phyloP scores from a whole-genome alignment of 2,888 invertebrate species.

The Ophioninae sp. region DNA sequence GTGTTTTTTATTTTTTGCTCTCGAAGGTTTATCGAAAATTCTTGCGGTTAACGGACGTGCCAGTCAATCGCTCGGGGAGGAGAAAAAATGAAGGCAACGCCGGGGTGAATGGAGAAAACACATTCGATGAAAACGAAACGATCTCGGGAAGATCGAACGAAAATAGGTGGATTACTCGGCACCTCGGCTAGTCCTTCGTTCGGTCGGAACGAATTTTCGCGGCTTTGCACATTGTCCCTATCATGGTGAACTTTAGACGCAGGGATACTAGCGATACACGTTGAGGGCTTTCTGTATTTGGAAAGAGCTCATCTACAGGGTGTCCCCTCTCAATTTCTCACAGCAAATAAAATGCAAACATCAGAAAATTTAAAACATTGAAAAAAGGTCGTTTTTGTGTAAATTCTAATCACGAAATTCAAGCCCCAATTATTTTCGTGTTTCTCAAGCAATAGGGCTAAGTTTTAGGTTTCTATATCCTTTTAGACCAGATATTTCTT shows the following conservation, averaged over 20 bases:
- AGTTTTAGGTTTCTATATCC: no score
- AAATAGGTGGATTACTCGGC: conserved; percentile 60
- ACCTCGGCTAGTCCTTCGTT: conserved; percentile 21
- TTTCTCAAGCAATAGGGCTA: no score
- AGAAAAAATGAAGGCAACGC: conserved; percentile 1
- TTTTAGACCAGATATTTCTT: no score
- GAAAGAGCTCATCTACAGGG: no score
- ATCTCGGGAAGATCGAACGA: conserved; percentile 62
- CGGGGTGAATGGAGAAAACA: conserved; percentile 25
- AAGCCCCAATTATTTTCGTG: no score
- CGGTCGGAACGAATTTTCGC: conserved; percentile 42
- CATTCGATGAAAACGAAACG: conserved; percentile 44
- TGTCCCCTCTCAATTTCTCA: no score
- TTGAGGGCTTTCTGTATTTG: no score
- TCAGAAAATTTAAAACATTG: no score
- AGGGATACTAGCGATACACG: neutral
- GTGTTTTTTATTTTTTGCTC: no score
- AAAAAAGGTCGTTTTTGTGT: no score
- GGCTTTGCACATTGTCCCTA: conserved; percentile 18
- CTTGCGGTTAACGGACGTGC: conserved; percentile 48
- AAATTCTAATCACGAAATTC: no score
- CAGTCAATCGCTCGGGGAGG: conserved; percentile 11
- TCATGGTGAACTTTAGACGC: neutral
- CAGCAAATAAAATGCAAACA: no score
- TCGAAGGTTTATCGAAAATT: conserved; percentile 31